Evolutionary conservation across 2,797 vertebrate species (phyloP).

Genomic region (Pangasius sanitwongsei): DNA sequence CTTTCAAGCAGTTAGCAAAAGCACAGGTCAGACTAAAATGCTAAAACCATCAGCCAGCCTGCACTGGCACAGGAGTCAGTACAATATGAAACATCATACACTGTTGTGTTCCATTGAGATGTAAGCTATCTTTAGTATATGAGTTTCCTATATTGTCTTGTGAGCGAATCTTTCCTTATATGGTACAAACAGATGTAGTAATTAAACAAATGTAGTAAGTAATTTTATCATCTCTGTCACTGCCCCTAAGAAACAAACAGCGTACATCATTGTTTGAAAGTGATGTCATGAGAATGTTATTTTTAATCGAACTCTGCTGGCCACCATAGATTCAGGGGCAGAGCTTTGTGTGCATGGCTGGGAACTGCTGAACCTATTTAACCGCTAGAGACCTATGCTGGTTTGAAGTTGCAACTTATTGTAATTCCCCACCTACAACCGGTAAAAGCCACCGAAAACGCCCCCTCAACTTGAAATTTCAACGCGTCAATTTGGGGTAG

Average conservation of each 20-base stretch:
- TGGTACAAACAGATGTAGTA: neutral
- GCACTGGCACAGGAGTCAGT: neutral
- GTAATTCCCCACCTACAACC: neutral
- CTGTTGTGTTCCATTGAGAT: neutral
- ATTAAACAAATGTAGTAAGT: neutral
- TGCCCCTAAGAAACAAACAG: neutral
- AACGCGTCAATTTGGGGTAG: neutral
- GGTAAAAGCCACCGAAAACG: neutral
- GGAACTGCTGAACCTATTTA: neutral
- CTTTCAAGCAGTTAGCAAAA: neutral
- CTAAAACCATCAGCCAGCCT: neutral
- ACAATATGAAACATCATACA: neutral
- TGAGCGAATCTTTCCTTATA: neutral
- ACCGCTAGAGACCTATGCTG: neutral
- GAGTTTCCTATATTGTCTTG: neutral
- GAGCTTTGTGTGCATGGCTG: neutral
- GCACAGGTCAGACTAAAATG: neutral
- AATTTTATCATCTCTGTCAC: neutral
- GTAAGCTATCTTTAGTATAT: neutral
- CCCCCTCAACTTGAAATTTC: neutral
- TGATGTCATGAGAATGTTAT: neutral
- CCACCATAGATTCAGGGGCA: neutral
- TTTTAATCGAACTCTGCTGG: neutral
- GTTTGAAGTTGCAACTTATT: neutral
- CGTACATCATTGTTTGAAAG: neutral